These are phyloP conservation scores for Cyphomyrus plagiostoma DNA, from an alignment of 2,113 vertebrate genomes.

Conservation along the genomic window DNA sequence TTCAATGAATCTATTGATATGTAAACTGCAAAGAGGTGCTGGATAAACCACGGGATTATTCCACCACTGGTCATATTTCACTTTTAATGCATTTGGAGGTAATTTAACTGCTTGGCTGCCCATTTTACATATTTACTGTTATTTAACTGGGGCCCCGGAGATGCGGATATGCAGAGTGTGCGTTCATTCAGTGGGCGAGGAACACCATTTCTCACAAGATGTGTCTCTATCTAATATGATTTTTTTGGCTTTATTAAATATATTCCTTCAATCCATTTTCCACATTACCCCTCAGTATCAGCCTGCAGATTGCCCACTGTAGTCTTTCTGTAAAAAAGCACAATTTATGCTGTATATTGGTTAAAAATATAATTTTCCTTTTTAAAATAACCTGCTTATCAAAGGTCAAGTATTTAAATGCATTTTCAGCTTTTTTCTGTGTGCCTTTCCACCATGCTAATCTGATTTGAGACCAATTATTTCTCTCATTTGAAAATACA, in stretches of 20 bases:
- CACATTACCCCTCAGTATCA: background rate
- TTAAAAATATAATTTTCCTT: background rate
- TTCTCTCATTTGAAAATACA: background rate
- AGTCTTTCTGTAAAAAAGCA: background rate
- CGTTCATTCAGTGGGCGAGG: background rate
- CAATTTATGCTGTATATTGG: background rate
- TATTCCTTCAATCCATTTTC: background rate
- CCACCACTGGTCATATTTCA: background rate
- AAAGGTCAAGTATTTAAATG: conserved; percentile 6
- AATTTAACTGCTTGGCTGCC: background rate
- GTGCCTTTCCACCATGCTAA: background rate
- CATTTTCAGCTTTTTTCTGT: background rate
- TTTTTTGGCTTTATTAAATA: background rate
- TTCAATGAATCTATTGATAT: background rate
- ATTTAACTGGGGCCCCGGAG: background rate
- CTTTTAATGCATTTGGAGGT: background rate
- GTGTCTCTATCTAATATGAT: background rate
- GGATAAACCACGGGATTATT: background rate
- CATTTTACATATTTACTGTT: background rate
- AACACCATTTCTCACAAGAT: background rate
- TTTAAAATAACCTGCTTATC: conserved; percentile 7
- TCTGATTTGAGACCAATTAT: conserved; percentile 8
- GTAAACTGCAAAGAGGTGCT: background rate
- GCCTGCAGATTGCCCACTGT: background rate
- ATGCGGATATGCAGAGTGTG: background rate